phyloP scores from a whole-genome alignment of 2,113 vertebrate species.

The Circaetus cinerascens region DNA sequence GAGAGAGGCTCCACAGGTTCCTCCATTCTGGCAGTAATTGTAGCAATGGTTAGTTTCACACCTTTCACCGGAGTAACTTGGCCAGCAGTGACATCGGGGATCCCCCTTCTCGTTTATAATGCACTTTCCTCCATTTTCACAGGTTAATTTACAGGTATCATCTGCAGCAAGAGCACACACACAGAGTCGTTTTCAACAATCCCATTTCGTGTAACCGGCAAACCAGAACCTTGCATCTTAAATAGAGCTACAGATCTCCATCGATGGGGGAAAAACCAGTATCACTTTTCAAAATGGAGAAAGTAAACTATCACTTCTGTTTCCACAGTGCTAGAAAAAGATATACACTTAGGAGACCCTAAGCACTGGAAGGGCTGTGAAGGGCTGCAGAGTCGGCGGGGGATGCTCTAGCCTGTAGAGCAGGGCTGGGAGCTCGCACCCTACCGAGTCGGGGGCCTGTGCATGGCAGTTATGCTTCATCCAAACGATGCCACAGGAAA shows the following conservation, averaged over 20 bases:
- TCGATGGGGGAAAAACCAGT: fast-evolving
- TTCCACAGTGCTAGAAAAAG: not conserved
- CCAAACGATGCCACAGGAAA: not conserved
- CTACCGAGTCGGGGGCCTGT: fast-evolving
- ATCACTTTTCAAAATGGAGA: not conserved
- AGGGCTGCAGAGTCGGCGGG: not conserved
- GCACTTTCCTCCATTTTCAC: slow-evolving; percentile 95
- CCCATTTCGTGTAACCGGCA: fast-evolving
- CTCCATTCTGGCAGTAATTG: slow-evolving; percentile 95
- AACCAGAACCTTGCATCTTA: not conserved
- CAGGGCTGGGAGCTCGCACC: not conserved
- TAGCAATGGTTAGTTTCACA: slow-evolving; percentile 95
- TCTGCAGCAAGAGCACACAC: slow-evolving; percentile 73
- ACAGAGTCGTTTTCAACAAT: not conserved
- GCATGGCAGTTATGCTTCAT: too few species aligned
- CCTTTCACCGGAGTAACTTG: slow-evolving; percentile 92
- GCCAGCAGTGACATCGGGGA: slow-evolving; percentile 94
- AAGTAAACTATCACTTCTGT: not conserved
- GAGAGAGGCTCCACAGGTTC: slow-evolving; percentile 88
- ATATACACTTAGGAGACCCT: fast-evolving
- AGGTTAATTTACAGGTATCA: slow-evolving; percentile 87
- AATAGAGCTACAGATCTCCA: not conserved
- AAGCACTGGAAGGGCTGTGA: not conserved
- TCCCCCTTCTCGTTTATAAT: slow-evolving; percentile 93
- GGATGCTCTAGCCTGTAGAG: not conserved